Percentiles rank a stretch among this genome's conserved stretches.
Evolutionary conservation across 2,113 vertebrate species (phyloP).

Genomic region (Ranitomeya imitator): DNA sequence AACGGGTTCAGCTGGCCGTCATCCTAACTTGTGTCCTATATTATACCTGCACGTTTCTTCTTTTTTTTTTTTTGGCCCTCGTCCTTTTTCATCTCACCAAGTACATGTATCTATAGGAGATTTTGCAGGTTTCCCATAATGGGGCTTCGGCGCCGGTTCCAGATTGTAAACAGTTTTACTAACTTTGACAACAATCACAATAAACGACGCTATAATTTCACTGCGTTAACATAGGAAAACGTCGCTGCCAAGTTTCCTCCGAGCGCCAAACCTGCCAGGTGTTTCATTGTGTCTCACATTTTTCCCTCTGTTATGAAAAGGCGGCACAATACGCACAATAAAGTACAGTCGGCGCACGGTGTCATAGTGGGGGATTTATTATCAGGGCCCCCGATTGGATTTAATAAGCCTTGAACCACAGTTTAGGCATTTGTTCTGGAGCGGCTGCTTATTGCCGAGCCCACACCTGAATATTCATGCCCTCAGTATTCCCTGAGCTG

Average conservation of each 20-base stretch:
- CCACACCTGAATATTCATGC: constrained; percentile 95
- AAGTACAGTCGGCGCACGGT: constrained; percentile 77
- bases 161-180: constrained; percentile 60
- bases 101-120: background rate
- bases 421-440: constrained; percentile 87
- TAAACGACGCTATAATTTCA: constrained; percentile 66
- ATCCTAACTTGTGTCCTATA: background rate
- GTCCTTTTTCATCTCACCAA: background rate
- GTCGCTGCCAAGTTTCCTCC: constrained; percentile 70
- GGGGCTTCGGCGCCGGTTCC: constrained; percentile 47
- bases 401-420: constrained; percentile 86
- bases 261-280: constrained; percentile 78
- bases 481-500: constrained; percentile 83
- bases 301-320: constrained; percentile 73
- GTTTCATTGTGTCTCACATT: constrained; percentile 76
- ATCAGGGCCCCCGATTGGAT: constrained; percentile 80
- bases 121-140: constrained; percentile 5
- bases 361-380: constrained; percentile 81
- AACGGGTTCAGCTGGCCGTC: background rate
- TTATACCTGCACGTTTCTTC: background rate
- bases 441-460: constrained; percentile 88
- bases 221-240: constrained; percentile 59
- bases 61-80: background rate
- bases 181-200: constrained; percentile 72
- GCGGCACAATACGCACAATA: constrained; percentile 79